phyloP scores from a whole-genome alignment of 2,888 invertebrate genomes.

The Eugnorisma glareosa region DNA sequence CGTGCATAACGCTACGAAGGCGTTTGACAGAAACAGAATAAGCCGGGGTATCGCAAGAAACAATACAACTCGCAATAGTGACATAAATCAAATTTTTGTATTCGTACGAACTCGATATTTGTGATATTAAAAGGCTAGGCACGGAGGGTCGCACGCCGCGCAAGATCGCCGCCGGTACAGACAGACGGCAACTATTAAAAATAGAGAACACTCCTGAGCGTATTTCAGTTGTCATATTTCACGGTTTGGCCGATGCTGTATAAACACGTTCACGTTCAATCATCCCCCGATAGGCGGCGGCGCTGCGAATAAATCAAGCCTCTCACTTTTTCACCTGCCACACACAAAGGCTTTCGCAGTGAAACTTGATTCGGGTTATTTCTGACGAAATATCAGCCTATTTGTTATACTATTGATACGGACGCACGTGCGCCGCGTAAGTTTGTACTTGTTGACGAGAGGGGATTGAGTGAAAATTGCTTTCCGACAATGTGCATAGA shows the following conservation, averaged over 20 bases:
- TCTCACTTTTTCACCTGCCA: slow-evolving; percentile 91
- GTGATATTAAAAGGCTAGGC: slow-evolving; percentile 81
- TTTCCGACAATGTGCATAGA: slow-evolving; percentile 88
- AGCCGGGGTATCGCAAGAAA: slow-evolving; percentile 78
- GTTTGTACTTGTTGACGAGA: slow-evolving; percentile 89
- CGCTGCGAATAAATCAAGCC: slow-evolving; percentile 89
- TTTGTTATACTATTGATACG: slow-evolving; percentile 90
- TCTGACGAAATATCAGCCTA: slow-evolving; percentile 90
- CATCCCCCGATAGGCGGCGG: slow-evolving; percentile 89
- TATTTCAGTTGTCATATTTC: slow-evolving; percentile 88
- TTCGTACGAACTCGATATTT: slow-evolving; percentile 74
- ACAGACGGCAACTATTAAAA: slow-evolving; percentile 69
- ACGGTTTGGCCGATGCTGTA: slow-evolving; percentile 85
- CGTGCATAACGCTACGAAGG: slow-evolving; percentile 75
- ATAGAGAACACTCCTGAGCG: slow-evolving; percentile 71
- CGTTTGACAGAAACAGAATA: slow-evolving; percentile 84
- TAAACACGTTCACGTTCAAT: slow-evolving; percentile 90
- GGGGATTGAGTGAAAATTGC: slow-evolving; percentile 89
- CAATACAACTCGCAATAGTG: slow-evolving; percentile 82
- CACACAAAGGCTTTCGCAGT: slow-evolving; percentile 89
- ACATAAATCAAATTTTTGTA: slow-evolving; percentile 85
- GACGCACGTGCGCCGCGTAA: slow-evolving; percentile 88
- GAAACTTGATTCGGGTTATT: slow-evolving; percentile 91
- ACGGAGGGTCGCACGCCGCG: slow-evolving; percentile 73
- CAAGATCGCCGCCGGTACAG: slow-evolving; percentile 67